Evolutionary conservation across 2,797 vertebrate species (phyloP), one percentile per base, ranked within the genome.

Genomic region (Pangasius krempfi): DNA sequence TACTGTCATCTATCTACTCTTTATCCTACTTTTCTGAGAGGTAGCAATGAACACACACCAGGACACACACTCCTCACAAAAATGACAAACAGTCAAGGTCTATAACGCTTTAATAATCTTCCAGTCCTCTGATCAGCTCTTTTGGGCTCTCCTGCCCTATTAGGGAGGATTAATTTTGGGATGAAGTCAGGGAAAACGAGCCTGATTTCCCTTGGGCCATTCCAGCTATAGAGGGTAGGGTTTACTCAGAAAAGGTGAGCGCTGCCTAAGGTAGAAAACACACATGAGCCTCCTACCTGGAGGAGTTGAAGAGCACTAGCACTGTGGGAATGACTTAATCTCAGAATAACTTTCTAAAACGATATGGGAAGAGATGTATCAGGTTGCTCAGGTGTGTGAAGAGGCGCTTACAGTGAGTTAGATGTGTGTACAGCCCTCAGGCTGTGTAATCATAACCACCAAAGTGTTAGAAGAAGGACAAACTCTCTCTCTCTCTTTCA

Each of bases 61-160:
- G 44, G 62, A 83, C 84, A 58, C 64, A 73, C 68, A 85, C 68
- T 16, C 66, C 84, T 47, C 79, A 84, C 88, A 70, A 33, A 62
- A 78, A 73, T 44, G 44, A 87, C 76, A 90, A 88, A 86, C 87
- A 88, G 58, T 83, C 85, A 86, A 86, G 87, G 80, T 90, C 88
- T 88, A 52, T 84, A 75, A 60, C 80, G 85, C 80, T 89, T 91
- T 91, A 91, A 91, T 92, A 91, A 91, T 91, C 88, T 87, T 84
- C 88, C 89, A 85, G 86, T 84, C 75, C 86, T 88, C 81, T 85
- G 75, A 88, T 86, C 81, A 70, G 87, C 89, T 89, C 86, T 33
- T 89, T 66, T 87, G 85, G 82, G 78, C 84, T 75, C 88, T 89
- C 68, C 85, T 89, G 85, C 66, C 70, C 87, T 84, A 89, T 89